Evolutionary conservation across 2,113 vertebrate species (phyloP), one percentile per base, ranked within the genome.

Genomic region (Poeciliopsis occidentalis): DNA sequence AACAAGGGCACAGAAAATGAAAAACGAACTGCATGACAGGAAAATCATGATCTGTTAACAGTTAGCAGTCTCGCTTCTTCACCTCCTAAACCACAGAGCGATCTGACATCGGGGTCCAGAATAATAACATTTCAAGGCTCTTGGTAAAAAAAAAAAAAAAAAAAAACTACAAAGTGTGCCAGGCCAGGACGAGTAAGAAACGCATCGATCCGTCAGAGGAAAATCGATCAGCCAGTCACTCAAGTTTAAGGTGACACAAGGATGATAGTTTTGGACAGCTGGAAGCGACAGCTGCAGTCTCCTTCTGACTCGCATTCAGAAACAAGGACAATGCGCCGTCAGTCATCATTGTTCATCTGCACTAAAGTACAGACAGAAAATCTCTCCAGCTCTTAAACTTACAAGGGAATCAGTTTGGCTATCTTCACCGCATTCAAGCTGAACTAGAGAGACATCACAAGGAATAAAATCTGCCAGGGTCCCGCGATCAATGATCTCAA

Each of bases 151-250:
- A 74, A 54, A 22, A 15, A 15, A 19, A 51, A 4, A 19, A 4
- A 51, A 51, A 51, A 6, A 17, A 75, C 68, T 34, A 71, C 67
- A 63, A 22, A 26, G 19, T 82, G 44, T 67, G 78, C 79, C 64
- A 54, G 57, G 51, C 67, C 63, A 15, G 76, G 63, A 70, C 76
- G 78, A 79, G 87, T 70, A 80, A 24, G 63, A 69, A 85, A 85
- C 2, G 7, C 87, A 93, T 93, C n/a, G 88, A 93, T 91, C 81
- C 2, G 65, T 63, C 54, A 26, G 61, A 72, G 60, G 79, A 68
- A 88, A 91, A 90, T 92, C 91, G 77, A 93, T 91, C 66, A 63
- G 70, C 77, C 65, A 37, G 78, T 92, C 87, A 34, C 76, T 83
- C 79, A 29, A 64, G 79, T 82, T 89, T 85, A 89, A 89, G 84